A percentile compares a stretch with the other conserved stretches of the same genome.
These are phyloP conservation scores for Pelagia noctiluca DNA, from an alignment of 30 jellyfish, hydroid and myxozoan species.

Conservation along the genomic window DNA sequence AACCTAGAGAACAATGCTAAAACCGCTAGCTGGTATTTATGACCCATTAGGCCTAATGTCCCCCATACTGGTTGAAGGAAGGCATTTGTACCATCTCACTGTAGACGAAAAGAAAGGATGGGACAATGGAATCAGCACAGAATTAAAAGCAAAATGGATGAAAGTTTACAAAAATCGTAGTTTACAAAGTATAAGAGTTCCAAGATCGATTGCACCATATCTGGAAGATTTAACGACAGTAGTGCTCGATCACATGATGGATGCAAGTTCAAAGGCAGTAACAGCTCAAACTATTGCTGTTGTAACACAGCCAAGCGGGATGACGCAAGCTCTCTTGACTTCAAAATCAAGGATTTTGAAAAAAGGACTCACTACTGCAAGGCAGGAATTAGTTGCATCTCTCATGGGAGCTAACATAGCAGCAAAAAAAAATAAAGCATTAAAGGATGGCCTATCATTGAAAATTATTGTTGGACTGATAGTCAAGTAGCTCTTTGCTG, in stretches of 20 bases:
- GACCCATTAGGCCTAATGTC: conserved; percentile 55
- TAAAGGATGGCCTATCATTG: conserved; percentile 47
- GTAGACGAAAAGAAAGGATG: conserved; percentile 55
- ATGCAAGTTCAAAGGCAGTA: conserved; percentile 58
- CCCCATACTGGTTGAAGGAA: conserved; percentile 42
- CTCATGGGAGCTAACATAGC: conserved; percentile 64
- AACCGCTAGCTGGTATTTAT: conserved; percentile 19
- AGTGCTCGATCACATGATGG: conserved; percentile 50
- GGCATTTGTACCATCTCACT: conserved; percentile 44
- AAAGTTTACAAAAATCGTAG: conserved; percentile 10
- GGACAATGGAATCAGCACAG: conserved; percentile 41
- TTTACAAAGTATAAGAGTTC: conserved; percentile 29
- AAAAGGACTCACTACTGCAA: conserved; percentile 49
- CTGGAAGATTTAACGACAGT: conserved; percentile 34
- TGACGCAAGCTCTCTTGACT: conserved; percentile 39
- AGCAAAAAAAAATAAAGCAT: conserved; percentile 42
- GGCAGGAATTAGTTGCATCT: conserved; percentile 60
- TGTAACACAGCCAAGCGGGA: conserved; percentile 31
- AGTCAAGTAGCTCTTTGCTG: conserved; percentile 41
- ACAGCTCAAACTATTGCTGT: conserved; percentile 30
- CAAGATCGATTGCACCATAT: conserved; percentile 54
- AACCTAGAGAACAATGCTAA: conserved; percentile 50
- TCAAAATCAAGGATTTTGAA: conserved; percentile 55
- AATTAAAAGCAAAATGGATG: conserved; percentile 29
- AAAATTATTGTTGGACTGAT: conserved; percentile 55